Conservation (phyloP, 2,888 invertebrate species). For the Serripes groenlandicus region DNA sequence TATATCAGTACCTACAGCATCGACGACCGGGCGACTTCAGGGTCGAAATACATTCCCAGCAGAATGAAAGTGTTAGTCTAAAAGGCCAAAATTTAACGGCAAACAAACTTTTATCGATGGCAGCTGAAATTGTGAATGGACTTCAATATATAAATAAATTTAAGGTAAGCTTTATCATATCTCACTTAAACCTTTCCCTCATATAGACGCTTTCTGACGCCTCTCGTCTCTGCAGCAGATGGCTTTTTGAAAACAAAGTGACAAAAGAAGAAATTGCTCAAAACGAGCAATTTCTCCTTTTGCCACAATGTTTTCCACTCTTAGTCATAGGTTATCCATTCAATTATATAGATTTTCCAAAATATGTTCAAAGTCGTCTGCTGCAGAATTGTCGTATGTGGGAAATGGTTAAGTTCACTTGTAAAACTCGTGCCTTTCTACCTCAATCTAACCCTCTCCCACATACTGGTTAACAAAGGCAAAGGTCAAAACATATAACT, state of each 20-base stretch:
- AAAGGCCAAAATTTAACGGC: conserved; percentile 74
- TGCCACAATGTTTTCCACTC: not conserved
- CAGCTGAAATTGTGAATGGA: conserved; percentile 78
- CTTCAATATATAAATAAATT: conserved; percentile 80
- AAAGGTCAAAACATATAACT: too few species aligned
- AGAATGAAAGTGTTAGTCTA: conserved; percentile 73
- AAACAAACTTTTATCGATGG: conserved; percentile 76
- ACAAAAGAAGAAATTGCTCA: not conserved
- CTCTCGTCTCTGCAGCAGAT: not conserved
- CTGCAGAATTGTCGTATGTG: too few species aligned
- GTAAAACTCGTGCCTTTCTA: too few species aligned
- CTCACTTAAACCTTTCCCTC: too few species aligned
- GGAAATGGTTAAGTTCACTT: too few species aligned
- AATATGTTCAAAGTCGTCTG: too few species aligned
- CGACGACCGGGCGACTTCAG: conserved; percentile 78
- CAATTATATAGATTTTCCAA: too few species aligned
- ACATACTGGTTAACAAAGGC: too few species aligned
- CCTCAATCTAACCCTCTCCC: too few species aligned
- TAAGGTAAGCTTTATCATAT: conserved; percentile 75
- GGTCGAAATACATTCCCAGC: conserved; percentile 74
- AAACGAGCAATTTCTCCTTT: not conserved
- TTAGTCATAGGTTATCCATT: not conserved
- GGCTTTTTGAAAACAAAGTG: not conserved
- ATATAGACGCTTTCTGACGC: not conserved
- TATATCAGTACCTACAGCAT: conserved; percentile 78